Conservation (phyloP, 1,140 invertebrate genomes). For the Xylocopa sonorina region DNA sequence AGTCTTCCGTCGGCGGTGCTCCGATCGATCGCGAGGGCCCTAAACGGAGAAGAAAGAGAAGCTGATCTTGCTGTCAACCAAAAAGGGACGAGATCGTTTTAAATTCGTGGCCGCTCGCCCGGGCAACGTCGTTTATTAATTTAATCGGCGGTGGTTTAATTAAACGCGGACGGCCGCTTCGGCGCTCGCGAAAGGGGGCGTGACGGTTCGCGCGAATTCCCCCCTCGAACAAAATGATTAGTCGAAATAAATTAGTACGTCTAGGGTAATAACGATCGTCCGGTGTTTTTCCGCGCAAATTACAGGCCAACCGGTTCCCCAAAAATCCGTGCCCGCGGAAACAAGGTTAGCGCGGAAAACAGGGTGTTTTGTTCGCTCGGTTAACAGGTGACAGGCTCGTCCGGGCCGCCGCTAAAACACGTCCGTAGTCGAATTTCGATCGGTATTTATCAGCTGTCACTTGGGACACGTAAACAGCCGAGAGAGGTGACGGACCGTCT, state of each 20-base stretch:
- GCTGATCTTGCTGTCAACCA: not conserved
- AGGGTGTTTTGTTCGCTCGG: slow-evolving; percentile 49
- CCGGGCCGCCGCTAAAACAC: slow-evolving; percentile 60
- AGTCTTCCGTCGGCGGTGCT: not conserved
- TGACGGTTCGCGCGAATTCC: not conserved
- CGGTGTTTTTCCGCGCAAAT: not conserved
- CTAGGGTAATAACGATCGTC: not conserved
- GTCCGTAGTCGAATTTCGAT: slow-evolving; percentile 49
- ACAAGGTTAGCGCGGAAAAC: slow-evolving; percentile 24
- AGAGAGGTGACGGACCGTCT: not conserved
- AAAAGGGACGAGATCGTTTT: not conserved
- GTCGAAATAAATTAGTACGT: not conserved
- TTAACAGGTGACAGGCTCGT: slow-evolving; percentile 57
- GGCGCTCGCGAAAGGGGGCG: not conserved
- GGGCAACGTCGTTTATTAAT: not conserved
- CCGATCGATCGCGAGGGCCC: not conserved
- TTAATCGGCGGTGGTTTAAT: slow-evolving; percentile 5
- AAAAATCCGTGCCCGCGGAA: not conserved
- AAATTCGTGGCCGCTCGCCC: not conserved
- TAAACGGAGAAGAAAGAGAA: not conserved
- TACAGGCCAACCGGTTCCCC: not conserved
- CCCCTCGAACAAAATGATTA: not conserved
- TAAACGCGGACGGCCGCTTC: not conserved
- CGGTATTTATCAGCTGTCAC: slow-evolving; percentile 66
- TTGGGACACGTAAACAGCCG: slow-evolving; percentile 64